A percentile compares a stretch with the other conserved stretches of the same genome.
Evolutionary conservation across 2,113 vertebrate species (phyloP).

Genomic region (Actenoides hombroni): DNA sequence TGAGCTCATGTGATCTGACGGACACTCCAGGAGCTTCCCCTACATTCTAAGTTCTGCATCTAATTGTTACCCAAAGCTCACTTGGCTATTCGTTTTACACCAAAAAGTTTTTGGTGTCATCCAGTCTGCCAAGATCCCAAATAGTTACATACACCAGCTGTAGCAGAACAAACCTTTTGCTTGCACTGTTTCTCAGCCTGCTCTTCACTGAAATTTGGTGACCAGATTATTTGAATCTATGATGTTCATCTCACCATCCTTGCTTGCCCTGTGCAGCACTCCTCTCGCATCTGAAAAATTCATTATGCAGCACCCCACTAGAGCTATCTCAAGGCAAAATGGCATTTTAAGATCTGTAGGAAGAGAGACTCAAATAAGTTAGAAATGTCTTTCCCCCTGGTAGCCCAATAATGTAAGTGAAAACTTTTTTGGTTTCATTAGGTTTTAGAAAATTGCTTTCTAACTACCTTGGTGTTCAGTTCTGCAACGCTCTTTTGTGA

Average conservation of each 20-base stretch:
- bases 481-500: neutral
- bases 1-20: neutral
- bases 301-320: neutral
- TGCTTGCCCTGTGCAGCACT: neutral
- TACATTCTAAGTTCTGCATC: neutral
- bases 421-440: slow-evolving; percentile 28
- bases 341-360: neutral
- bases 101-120: neutral
- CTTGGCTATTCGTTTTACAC: neutral
- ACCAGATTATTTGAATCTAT: neutral
- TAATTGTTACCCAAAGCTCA: neutral
- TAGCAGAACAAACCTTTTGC: neutral
- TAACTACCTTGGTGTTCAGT: neutral
- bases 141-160: neutral
- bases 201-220: neutral
- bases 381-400: neutral
- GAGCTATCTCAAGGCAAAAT: neutral
- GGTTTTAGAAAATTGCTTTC: slow-evolving; percentile 22
- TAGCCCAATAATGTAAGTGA: neutral
- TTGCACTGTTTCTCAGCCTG: neutral
- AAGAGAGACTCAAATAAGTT: neutral
- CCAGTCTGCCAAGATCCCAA: neutral
- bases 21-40: neutral
- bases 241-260: neutral
- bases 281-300: neutral